Conservation (phyloP, 2,888 invertebrate species). For the Noctua janthina region DNA sequence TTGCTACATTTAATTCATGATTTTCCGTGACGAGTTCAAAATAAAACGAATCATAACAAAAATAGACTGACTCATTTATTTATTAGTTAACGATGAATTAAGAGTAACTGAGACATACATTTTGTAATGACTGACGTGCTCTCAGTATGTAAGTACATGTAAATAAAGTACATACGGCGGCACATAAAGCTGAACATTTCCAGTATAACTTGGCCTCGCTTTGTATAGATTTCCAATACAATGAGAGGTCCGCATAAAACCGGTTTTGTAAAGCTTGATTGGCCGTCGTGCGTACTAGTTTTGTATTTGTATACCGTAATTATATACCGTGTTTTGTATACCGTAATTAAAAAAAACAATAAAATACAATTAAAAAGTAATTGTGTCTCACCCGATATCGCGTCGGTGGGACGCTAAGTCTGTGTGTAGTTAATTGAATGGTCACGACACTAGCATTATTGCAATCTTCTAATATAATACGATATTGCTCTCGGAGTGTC, state of each 20-base stretch:
- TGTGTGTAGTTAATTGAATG: not conserved
- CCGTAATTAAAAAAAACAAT: no score
- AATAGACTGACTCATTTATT: constrained; percentile 39
- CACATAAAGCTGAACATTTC: no score
- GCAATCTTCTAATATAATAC: constrained; percentile 30
- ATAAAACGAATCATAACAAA: constrained; percentile 30
- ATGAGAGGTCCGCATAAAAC: no score
- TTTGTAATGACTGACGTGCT: not conserved
- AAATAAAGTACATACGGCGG: not conserved
- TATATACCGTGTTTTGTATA: no score
- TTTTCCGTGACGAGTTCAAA: constrained; percentile 44
- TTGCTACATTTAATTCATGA: constrained; percentile 18
- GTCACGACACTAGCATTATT: constrained; percentile 37
- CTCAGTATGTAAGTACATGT: not conserved
- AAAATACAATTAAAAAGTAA: no score
- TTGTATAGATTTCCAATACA: no score
- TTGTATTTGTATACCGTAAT: no score
- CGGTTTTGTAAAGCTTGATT: no score
- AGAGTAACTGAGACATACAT: not conserved
- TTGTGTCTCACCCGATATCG: no score
- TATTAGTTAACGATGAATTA: not conserved
- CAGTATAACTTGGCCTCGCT: no score
- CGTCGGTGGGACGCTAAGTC: no score
- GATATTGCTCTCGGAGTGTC: constrained; percentile 14
- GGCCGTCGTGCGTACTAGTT: no score